Evolutionary conservation across 1,140 invertebrate species (phyloP).

Genomic region (Latrodectus geometricus): DNA sequence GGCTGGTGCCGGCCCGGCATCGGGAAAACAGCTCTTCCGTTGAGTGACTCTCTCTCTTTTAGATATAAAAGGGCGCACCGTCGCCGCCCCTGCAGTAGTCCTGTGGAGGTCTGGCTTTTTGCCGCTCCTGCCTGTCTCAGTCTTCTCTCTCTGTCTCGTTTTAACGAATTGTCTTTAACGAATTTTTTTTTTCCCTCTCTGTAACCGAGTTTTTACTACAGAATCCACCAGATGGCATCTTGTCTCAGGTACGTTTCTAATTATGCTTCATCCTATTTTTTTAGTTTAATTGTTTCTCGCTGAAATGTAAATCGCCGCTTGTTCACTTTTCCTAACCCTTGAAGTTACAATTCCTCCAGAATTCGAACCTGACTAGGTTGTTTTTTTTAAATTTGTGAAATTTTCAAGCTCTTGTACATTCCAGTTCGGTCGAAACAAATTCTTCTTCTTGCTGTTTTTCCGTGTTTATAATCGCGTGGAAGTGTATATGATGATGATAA

Average conservation of each 20-base stretch:
- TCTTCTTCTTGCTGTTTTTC: too few relatives aligned
- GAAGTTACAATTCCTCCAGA: too few relatives aligned
- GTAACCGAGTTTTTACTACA: neutral
- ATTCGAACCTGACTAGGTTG: too few relatives aligned
- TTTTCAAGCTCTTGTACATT: too few relatives aligned
- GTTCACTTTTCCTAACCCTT: too few relatives aligned
- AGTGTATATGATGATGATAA: too few relatives aligned
- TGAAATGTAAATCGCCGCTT: too few relatives aligned
- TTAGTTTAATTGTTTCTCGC: too few relatives aligned
- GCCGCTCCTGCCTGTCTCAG: neutral
- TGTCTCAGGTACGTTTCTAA: constrained; percentile 20
- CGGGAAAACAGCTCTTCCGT: constrained; percentile 51
- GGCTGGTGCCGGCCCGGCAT: constrained; percentile 49
- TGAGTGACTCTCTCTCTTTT: constrained; percentile 25
- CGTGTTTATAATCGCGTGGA: too few relatives aligned
- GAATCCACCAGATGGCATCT: constrained; percentile 13
- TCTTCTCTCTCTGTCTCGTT: neutral
- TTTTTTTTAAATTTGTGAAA: too few relatives aligned
- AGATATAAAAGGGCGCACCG: constrained; percentile 31
- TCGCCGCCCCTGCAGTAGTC: neutral
- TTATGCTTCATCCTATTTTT: too few relatives aligned
- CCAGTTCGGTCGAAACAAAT: too few relatives aligned
- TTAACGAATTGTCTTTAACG: neutral
- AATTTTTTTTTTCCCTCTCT: neutral
- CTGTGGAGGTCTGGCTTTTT: neutral